These are phyloP conservation scores for Micoletzkya japonica DNA, from an alignment of 2,888 invertebrate genomes.

Conservation along the genomic window DNA sequence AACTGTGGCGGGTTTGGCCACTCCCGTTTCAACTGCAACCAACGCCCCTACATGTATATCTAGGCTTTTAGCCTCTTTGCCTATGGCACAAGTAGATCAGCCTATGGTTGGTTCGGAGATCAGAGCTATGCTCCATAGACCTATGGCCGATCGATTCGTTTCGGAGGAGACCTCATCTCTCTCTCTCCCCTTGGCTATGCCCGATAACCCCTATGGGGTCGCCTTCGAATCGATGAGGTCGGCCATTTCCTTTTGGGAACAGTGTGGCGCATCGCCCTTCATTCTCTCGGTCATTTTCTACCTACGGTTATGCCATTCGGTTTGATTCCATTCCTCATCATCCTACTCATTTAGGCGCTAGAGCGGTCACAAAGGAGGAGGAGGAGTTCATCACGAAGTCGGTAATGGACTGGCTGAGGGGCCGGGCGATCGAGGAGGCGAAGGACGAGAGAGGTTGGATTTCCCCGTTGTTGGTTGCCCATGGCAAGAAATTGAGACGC, in stretches of 20 bases:
- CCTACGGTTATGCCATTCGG: neutral
- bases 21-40: neutral
- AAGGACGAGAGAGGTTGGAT: neutral
- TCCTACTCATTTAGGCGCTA: neutral
- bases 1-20: neutral
- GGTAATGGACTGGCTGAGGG: neutral
- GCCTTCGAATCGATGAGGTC: neutral
- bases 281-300: neutral
- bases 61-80: no score
- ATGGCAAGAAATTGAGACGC: neutral
- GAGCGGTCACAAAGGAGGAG: neutral
- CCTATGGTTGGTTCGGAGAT: no score
- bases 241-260: neutral
- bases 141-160: no score
- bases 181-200: no score
- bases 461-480: neutral
- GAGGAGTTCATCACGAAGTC: neutral
- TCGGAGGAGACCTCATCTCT: no score
- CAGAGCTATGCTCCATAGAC: no score
- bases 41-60: neutral
- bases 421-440: neutral
- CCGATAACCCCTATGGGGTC: neutral
- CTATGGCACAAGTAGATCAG: no score
- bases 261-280: neutral
- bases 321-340: no score